A percentile compares a stretch with the other conserved stretches of the same genome.
Conservation (phyloP, 2,113 vertebrate genomes). For the Anguilla rostrata region DNA sequence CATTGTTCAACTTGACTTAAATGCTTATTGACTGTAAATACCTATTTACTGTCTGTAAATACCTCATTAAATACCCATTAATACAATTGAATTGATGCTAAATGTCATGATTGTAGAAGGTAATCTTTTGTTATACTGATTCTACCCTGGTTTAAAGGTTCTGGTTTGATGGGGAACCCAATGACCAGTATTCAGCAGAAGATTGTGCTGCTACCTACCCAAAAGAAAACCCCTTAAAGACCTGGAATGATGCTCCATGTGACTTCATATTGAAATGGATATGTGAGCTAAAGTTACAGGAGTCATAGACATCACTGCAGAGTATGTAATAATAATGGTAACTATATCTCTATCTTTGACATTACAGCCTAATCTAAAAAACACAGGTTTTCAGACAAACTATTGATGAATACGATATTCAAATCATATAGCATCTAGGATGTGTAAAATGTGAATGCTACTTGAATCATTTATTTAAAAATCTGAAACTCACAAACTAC, state of each 20-base stretch:
- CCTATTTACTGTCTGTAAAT: not conserved
- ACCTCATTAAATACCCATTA: not conserved
- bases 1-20: not conserved
- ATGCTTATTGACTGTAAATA: not conserved
- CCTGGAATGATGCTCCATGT: constrained; percentile 69
- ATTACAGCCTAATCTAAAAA: not conserved
- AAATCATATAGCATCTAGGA: no score
- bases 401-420: no score
- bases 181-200: constrained; percentile 42
- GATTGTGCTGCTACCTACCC: constrained; percentile 63
- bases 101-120: not conserved
- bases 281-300: constrained; percentile 55
- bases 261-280: constrained; percentile 59
- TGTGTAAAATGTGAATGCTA: no score
- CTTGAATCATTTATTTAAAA: no score
- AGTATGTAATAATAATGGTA: not conserved
- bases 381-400: not conserved
- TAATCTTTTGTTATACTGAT: not conserved
- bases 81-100: constrained; percentile 33
- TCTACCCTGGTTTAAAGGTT: constrained; percentile 50
- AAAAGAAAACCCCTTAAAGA: constrained; percentile 45
- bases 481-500: no score
- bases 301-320: constrained; percentile 9
- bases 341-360: constrained; percentile 22
- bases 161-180: constrained; percentile 66